phyloP scores from a whole-genome alignment of 2,797 vertebrate species.

The Bradypus variegatus region DNA sequence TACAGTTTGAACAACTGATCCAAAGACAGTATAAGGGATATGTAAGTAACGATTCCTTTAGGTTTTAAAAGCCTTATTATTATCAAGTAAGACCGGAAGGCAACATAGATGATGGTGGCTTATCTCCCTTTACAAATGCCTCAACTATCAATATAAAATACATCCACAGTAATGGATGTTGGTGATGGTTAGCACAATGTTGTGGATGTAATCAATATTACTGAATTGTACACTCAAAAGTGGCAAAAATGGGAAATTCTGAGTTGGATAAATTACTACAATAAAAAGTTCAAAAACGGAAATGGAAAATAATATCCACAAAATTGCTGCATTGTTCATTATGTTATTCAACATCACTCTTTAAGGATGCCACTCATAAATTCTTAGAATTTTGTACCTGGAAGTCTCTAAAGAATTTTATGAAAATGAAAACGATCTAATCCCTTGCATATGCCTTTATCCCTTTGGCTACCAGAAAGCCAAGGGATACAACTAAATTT shows the following conservation, averaged over 20 bases:
- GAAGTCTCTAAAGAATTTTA: slow-evolving; percentile 12
- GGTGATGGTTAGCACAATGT: too few relatives aligned
- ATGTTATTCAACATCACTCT: neutral
- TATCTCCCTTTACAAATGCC: slow-evolving; percentile 18
- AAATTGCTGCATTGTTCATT: neutral
- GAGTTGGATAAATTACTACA: too few relatives aligned
- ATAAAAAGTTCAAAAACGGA: too few relatives aligned
- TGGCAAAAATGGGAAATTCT: too few relatives aligned
- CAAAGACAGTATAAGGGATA: neutral
- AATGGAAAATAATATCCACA: neutral
- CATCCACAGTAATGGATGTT: too few relatives aligned
- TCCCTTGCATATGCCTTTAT: slow-evolving; percentile 9
- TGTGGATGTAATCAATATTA: too few relatives aligned
- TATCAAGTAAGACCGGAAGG: slow-evolving; percentile 28
- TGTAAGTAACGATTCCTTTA: neutral
- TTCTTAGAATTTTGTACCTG: neutral
- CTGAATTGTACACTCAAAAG: too few relatives aligned
- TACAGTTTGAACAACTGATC: neutral
- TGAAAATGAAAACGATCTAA: slow-evolving; percentile 29
- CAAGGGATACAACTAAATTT: slow-evolving; percentile 26
- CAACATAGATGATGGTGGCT: neutral
- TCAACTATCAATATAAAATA: neutral
- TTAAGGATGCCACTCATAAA: neutral
- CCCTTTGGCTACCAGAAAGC: slow-evolving; percentile 13
- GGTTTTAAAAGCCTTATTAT: neutral